Base-by-base conservation (phyloP, 2,888 invertebrate genomes). In the Diadromus collaris region DNA sequence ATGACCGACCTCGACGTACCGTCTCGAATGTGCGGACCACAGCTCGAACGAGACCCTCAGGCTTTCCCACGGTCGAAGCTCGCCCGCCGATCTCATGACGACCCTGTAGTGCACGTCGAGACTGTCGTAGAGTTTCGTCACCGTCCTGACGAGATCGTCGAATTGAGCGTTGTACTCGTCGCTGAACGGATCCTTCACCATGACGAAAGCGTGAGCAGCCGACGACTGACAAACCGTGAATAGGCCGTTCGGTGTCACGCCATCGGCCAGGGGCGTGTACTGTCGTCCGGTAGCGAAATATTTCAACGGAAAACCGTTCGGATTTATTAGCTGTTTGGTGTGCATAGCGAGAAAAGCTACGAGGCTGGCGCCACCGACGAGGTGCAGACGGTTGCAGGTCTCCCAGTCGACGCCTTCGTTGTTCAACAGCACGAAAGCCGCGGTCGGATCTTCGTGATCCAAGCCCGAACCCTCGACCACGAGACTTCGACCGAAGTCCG, bases 401-500 rank as follows among this genome's bases (percentile, higher is more conserved):
- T 88, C 81, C 60, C 91, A 91, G 58, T 93, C 91, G 13, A 93
- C 90, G 65, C 94, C 93, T 58, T 93, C 92, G 74, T 93, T 92
- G 78, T 93, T 92, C 82, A 93, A 91, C 46, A 95, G 87, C 69
- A 94, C 93, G 83, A 95, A 95, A 10, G 93, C 91, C n/a, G 91
- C 86, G 44, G 91, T 85, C 0, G 93, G 91, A 83, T 94, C 91
- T 2, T 92, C 91, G 54, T 94, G 93, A 85, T 94, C 92, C 41
- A 91, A 86, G 2, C 95, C 95, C 85, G 94, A 93, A 63, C 95
- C 96, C 91, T 97, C 96, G 6, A 96, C 91, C 4, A 97, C 91
- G 2, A 95, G 91, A 87, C 95, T 95, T 72, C 95, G 94, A 6
- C 94, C 93, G 91, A 97, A 96, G 91, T 97, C 96, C 0, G 96